Base-by-base conservation (phyloP, 2,113 vertebrate species). In the Epinephelus cyanopodus region DNA sequence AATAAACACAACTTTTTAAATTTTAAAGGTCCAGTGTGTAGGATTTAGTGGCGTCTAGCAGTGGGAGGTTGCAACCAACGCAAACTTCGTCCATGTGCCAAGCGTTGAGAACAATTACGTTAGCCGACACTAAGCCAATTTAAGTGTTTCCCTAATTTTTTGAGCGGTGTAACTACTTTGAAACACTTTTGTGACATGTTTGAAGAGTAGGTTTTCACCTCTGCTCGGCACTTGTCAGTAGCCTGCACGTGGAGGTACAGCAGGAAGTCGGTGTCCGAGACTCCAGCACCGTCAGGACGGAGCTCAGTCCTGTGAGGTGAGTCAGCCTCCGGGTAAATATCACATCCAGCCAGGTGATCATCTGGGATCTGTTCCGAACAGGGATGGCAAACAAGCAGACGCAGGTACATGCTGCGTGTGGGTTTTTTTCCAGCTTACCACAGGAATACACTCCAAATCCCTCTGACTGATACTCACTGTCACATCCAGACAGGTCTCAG, bases 241-340 rank as follows among this genome's bases (percentile, higher is more conserved):
- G 88, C 92, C 52, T 90, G 87, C 15, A 95, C 69, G 17, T 86
- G 93, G 12, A 97, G 89, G 72, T 97, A 98, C 12, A 97, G 88
- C 70, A 97, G 87, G 85, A 97, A 96, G 86, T 97, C 96, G 0
- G 95, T 85, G 42, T 96, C 90, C 2, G 87, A 86, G 68, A 97
- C 72, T 74, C 96, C 96, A 0, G 63, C 54, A 14, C 96, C 96
- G 25, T 94, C 94, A 65, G 90, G 76, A 64, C 91, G 94, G 56
- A 97, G 71, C 27, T 90, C 60, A 9, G 76, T 90, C 47, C 76
- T 85, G 54, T 50, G 76, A 57, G 91, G 72, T 12, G 89, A 93
- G 9, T 96, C 92, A 2, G 93, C 85, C 47, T 95, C 89, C 0
- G 92, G 85, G 91, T 96, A 96, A 66, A 97, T 56, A 23, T 88